Base-by-base conservation (phyloP, 2,888 invertebrate genomes). In the Ennomos erosarius region DNA sequence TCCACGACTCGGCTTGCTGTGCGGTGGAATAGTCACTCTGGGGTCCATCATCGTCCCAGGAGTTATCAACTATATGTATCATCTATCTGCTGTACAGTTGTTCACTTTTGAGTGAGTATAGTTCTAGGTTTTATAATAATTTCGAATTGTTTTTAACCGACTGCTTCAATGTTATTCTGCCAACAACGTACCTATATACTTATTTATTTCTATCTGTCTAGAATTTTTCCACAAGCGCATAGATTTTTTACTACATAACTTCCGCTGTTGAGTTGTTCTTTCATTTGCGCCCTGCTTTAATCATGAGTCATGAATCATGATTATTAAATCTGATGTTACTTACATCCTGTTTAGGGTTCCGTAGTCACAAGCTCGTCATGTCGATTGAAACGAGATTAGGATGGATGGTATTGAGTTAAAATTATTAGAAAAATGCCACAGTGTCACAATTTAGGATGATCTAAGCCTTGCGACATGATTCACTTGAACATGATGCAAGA, bases 51-150 rank as follows among this genome's bases (percentile, higher is more conserved):
- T 90, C 0, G 73, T 90, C 8, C 94, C 94, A 0, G 94, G 94
- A 1, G 68, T 90, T 40, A 77, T 94, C 62, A 94, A 93, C 36
- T 89, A 93, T 36, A 59, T 89, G 3, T 81, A 93, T 66, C 68
- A 87, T 16, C 75, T 94, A 40, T 90, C 93, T 1, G 92, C 94
- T 0, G 82, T 94, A 16, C 87, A 94, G 51, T 81, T 93, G 40
- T 94, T 95, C 69, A 94, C 93, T 57, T 92, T 91, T 61, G 93
- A 93, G 93, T 93, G 73, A 90, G 92, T 84, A 47, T n/a, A n/a
- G n/a, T n/a, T n/a, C n/a, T n/a, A n/a, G n/a, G 36, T 12, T 13
- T 13, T 39, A 26, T 26, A 3, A 26, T 6, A 6, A 26, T 6
- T 26, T 26, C 26, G n/a, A 16, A 16, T 16, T 16, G 16, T 16